Base-by-base conservation (phyloP, 2,113 vertebrate genomes). In the Chitala chitala region DNA sequence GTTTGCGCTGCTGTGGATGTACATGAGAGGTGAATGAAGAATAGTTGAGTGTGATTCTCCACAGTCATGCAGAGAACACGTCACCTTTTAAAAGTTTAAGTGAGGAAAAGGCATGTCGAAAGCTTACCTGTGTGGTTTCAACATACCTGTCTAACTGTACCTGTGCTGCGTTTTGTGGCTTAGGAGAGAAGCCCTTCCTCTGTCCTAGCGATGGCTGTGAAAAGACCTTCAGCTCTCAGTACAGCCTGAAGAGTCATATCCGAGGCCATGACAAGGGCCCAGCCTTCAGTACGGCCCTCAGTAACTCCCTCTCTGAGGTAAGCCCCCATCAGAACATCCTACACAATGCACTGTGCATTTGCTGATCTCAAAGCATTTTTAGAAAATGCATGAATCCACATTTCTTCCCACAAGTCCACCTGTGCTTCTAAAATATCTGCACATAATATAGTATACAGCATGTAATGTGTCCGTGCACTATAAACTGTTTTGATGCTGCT, bases 221-320 rank as follows among this genome's bases (percentile, higher is more conserved):
- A 89, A 99, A 96, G 91, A 93, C 94, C 3, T 99, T 98, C 40
- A 98, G 96, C 87, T 98, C 94, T 71, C 96, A 96, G 17, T 96
- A 98, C 81, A 98, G 96, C 80, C 90, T 98, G 77, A 98, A 97
- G 89, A 98, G 95, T 83, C 96, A 99, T 86, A 93, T 98, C 87
- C 94, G 96, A 73, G 96, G 94, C 81, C 97, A 99, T 0, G 96
- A 96, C 80, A 97, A 95, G 84, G 94, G 93, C 77, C 88, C 91
- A 58, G 69, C 89, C 1, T 96, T 92, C 80, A 92, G 77, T 38
- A 86, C 91, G 77, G 89, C 92, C 83, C 90, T 94, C 80, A 88
- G 81, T 77, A 92, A 90, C 84, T 91, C 84, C 0, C 86, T 92
- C 33, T 94, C 93, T 81, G 97, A 99, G 92, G 96, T 98, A 56